phyloP scores from a whole-genome alignment of 2,888 invertebrate genomes.

The Camponotus fellah region DNA sequence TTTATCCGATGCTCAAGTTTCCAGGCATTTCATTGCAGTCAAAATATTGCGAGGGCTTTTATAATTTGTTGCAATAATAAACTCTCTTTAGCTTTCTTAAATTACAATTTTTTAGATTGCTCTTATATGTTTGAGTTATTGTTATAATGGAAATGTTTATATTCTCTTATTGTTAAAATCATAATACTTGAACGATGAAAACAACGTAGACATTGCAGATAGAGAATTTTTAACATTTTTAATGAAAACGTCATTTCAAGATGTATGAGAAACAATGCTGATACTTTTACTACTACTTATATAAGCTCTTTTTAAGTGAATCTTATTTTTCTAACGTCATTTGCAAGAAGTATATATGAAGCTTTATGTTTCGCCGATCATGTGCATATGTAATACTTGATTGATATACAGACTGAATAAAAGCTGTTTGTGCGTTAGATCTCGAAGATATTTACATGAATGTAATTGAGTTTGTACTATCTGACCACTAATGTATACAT shows the following conservation, averaged over 20 bases:
- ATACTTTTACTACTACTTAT: background rate
- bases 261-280: background rate
- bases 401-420: background rate
- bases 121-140: conserved; percentile 62
- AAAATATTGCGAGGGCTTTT: conserved; percentile 30
- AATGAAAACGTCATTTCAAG: background rate
- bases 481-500: background rate
- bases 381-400: background rate
- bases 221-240: background rate
- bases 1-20: conserved; percentile 10
- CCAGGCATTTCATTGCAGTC: conserved; percentile 43
- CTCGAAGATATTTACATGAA: background rate
- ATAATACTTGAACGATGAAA: background rate
- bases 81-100: conserved; percentile 5
- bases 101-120: background rate
- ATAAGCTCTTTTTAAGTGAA: background rate
- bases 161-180: conserved; percentile 1
- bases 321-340: background rate
- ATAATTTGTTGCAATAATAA: conserved; percentile 34
- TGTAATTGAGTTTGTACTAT: background rate
- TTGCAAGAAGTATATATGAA: background rate
- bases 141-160: conserved; percentile 19
- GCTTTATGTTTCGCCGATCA: background rate
- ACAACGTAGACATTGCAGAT: background rate
- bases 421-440: background rate